Evolutionary conservation across 2,113 vertebrate species (phyloP).

Genomic region (Merops nubicus): DNA sequence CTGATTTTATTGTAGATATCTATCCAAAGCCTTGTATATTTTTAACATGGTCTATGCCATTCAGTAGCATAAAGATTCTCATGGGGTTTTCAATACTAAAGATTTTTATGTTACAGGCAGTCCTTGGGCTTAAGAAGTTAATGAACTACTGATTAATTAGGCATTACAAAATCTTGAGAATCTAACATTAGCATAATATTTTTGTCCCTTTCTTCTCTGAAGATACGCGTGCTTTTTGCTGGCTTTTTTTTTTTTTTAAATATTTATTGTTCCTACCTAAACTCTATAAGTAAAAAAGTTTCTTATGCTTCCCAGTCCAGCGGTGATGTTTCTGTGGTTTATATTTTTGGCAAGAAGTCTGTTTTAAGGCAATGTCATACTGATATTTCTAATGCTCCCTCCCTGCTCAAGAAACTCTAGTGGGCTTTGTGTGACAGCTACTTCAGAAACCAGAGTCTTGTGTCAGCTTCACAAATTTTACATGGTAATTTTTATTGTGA

Average conservation of each 20-base stretch:
- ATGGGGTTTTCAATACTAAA: neutral
- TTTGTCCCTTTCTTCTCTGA: neutral
- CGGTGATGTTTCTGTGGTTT: neutral
- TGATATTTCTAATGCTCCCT: neutral
- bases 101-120: neutral
- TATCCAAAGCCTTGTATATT: neutral
- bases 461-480: conserved; percentile 1
- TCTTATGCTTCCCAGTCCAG: neutral
- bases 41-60: neutral
- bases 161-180: neutral
- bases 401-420: neutral
- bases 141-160: neutral
- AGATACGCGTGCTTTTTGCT: neutral
- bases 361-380: neutral
- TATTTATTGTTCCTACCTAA: neutral
- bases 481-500: neutral
- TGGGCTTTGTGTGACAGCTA: neutral
- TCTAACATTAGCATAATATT: neutral
- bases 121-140: neutral
- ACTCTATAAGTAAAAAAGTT: neutral
- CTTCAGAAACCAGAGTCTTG: neutral
- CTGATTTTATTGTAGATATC: neutral
- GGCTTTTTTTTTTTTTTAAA: neutral
- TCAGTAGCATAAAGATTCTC: neutral
- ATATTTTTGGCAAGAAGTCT: neutral